Conservation (phyloP, 2,797 vertebrate species). For the Bucorvus abyssinicus region DNA sequence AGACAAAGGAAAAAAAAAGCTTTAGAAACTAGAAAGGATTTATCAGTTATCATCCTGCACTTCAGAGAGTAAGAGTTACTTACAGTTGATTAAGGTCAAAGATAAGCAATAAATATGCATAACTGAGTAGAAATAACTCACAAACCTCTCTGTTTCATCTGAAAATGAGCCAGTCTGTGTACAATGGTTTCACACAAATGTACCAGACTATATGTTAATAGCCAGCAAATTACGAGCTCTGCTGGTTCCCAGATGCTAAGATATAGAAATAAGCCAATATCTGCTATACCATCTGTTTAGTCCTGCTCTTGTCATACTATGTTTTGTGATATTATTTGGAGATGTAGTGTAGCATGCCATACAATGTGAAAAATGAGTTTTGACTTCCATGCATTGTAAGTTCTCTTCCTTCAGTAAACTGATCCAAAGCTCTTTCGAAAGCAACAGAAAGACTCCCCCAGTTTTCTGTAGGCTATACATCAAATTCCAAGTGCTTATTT, state of each 20-base stretch:
- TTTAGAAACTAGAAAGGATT: not conserved
- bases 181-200: conserved; percentile 15
- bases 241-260: conserved; percentile 42
- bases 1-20: not conserved
- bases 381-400: not conserved
- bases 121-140: not conserved
- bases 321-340: conserved; percentile 55
- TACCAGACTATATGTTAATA: conserved; percentile 17
- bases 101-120: not conserved
- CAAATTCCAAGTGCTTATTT: not conserved
- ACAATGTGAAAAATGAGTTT: not conserved
- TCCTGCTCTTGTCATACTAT: conserved; percentile 34
- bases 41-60: not conserved
- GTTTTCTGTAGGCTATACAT: not conserved
- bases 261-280: conserved; percentile 14
- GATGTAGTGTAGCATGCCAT: conserved; percentile 8
- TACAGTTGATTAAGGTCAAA: not conserved
- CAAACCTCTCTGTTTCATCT: not conserved
- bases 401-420: not conserved
- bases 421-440: conserved; percentile 10
- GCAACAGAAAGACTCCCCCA: not conserved
- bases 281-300: conserved; percentile 55
- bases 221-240: conserved; percentile 27
- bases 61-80: not conserved
- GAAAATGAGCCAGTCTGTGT: not conserved